A percentile compares a stretch with the other conserved stretches of the same genome.
Evolutionary conservation across 2,113 vertebrate species (phyloP).

Genomic region (Elgaria multicarinata): DNA sequence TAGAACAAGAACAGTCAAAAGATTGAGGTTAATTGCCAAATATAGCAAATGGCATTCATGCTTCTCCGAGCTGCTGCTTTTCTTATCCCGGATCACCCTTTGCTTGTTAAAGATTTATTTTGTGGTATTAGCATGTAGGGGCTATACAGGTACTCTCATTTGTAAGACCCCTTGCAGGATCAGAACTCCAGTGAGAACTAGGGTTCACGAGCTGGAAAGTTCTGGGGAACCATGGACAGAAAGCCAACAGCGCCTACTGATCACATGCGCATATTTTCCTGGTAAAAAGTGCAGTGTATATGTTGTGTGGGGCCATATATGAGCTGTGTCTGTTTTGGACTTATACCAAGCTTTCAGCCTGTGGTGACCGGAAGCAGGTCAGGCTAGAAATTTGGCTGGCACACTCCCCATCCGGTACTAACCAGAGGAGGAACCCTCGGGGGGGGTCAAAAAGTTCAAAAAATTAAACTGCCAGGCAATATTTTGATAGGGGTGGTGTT

Average conservation of each 20-base stretch:
- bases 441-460: too few relatives aligned
- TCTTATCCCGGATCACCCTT: not conserved
- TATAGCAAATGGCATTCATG: rapidly evolving
- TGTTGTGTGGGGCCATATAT: not conserved
- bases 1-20: not conserved
- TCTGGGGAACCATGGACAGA: not conserved
- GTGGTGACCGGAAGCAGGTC: not conserved
- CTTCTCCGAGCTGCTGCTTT: rapidly evolving
- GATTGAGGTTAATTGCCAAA: not conserved
- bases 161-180: not conserved
- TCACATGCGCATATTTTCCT: not conserved
- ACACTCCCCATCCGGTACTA: too few relatives aligned
- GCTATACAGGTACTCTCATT: not conserved
- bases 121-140: not conserved
- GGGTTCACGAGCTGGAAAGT: too few relatives aligned
- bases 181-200: not conserved
- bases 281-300: not conserved
- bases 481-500: too few relatives aligned
- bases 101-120: too few relatives aligned
- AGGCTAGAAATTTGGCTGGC: not conserved
- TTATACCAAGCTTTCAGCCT: not conserved
- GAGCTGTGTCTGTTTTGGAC: not conserved
- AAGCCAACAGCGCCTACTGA: too few relatives aligned
- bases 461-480: too few relatives aligned
- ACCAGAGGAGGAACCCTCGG: not conserved